phyloP scores from a whole-genome alignment of 1,140 invertebrate species.

The Coptotermes formosanus region DNA sequence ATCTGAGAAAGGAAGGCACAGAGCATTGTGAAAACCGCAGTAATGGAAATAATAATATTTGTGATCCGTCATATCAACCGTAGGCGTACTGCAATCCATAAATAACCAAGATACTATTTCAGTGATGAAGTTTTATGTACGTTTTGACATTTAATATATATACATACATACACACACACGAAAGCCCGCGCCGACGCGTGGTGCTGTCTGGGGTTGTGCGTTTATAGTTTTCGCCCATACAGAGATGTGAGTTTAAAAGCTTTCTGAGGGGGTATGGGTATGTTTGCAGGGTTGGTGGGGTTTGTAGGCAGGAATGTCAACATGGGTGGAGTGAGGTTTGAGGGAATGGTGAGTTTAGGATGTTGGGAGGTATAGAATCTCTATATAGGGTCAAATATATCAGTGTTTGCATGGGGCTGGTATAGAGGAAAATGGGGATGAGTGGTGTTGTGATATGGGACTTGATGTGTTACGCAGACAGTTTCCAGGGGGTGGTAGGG shows the following conservation, averaged over 20 bases:
- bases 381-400: background rate
- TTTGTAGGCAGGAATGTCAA: background rate
- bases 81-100: background rate
- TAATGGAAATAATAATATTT: background rate
- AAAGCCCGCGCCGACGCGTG: no score
- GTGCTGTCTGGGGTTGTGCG: background rate
- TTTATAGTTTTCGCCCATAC: background rate
- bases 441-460: slow-evolving; percentile 1
- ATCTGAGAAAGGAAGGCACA: background rate
- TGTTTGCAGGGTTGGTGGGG: background rate
- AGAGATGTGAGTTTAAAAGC: background rate
- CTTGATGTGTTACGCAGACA: slow-evolving; percentile 5
- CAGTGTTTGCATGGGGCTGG: background rate
- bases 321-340: background rate
- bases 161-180: no score
- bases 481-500: background rate
- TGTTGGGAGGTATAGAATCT: background rate
- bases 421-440: background rate
- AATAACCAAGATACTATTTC: background rate
- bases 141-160: background rate
- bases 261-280: background rate
- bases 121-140: background rate
- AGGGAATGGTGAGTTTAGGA: background rate
- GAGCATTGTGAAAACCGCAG: background rate
- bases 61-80: background rate